These are phyloP conservation scores for Bombyx huttoni DNA, from an alignment of 2,888 invertebrate genomes.

Conservation along the genomic window DNA sequence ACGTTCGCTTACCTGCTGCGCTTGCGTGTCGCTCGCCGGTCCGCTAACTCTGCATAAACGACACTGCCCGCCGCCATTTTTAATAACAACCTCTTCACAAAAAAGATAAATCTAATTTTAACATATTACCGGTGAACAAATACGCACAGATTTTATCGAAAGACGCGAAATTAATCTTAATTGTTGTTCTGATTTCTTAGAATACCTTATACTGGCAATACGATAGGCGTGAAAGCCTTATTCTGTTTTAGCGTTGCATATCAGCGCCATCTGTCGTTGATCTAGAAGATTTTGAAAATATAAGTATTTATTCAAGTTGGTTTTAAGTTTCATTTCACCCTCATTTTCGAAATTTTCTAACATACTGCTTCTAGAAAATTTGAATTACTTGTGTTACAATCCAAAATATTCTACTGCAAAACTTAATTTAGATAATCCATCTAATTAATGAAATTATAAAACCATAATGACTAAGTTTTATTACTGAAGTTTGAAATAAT, in stretches of 20 bases:
- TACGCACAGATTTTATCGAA: neutral
- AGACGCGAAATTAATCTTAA: neutral
- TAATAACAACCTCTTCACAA: conserved; percentile 27
- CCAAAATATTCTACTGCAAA: too few species aligned
- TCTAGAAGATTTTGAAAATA: neutral
- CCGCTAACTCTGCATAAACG: conserved; percentile 50
- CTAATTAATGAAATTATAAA: too few species aligned
- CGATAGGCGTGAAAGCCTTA: conserved; percentile 35
- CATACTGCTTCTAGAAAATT: neutral
- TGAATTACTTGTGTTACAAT: neutral
- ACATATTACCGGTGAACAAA: neutral
- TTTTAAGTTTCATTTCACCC: neutral
- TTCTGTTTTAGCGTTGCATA: conserved; percentile 27
- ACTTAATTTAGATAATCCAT: too few species aligned
- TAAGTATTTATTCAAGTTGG: neutral
- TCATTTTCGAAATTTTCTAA: neutral
- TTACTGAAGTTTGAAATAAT: too few species aligned
- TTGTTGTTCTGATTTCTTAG: neutral
- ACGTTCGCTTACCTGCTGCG: conserved; percentile 69
- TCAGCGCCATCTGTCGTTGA: conserved; percentile 29
- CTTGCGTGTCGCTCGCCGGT: conserved; percentile 63
- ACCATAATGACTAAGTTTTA: too few species aligned
- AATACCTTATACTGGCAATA: neutral
- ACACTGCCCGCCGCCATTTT: conserved; percentile 42
- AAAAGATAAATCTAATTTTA: neutral